phyloP scores from a whole-genome alignment of 2,888 invertebrate species.

The Rhimphoctona megacephalus region DNA sequence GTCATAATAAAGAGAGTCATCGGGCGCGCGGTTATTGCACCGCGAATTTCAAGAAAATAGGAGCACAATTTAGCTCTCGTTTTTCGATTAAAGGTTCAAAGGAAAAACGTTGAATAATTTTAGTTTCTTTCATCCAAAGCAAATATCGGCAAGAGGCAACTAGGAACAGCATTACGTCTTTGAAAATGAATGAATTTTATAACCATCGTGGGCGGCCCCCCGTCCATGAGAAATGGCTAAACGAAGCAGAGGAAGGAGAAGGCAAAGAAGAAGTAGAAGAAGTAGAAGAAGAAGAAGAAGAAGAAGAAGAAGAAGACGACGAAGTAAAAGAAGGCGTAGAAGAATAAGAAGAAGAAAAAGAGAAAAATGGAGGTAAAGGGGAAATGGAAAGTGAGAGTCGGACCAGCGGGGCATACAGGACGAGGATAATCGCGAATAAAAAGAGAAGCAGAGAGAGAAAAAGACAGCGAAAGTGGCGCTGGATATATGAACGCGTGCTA shows the following conservation, averaged over 20 bases:
- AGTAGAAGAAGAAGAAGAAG: background rate
- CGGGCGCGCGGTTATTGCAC: background rate
- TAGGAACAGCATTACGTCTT: background rate
- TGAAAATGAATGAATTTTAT: slow-evolving; percentile 30
- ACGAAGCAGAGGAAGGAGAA: slow-evolving; percentile 20
- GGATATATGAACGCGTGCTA: slow-evolving; percentile 57
- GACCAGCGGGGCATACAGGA: slow-evolving; percentile 25
- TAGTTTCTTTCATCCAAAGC: background rate
- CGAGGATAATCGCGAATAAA: slow-evolving; percentile 46
- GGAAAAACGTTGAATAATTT: background rate
- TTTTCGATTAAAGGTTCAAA: too few species aligned
- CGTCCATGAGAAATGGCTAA: slow-evolving; percentile 40
- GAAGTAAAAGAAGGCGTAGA: slow-evolving; percentile 16
- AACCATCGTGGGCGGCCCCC: slow-evolving; percentile 63
- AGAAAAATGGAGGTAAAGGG: slow-evolving; percentile 14
- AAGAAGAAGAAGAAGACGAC: background rate
- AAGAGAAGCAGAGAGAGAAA: slow-evolving; percentile 21
- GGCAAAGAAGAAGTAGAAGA: background rate
- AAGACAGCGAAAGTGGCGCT: slow-evolving; percentile 56
- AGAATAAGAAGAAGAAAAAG: slow-evolving; percentile 19
- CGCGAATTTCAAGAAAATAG: slow-evolving; percentile 10
- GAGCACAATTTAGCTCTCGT: background rate
- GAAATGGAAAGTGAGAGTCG: slow-evolving; percentile 61
- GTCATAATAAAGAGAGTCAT: slow-evolving; percentile 1
- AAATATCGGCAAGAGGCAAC: background rate